Evolutionary conservation across 2,888 invertebrate species (phyloP).

Genomic region (Cyclophora punctaria): DNA sequence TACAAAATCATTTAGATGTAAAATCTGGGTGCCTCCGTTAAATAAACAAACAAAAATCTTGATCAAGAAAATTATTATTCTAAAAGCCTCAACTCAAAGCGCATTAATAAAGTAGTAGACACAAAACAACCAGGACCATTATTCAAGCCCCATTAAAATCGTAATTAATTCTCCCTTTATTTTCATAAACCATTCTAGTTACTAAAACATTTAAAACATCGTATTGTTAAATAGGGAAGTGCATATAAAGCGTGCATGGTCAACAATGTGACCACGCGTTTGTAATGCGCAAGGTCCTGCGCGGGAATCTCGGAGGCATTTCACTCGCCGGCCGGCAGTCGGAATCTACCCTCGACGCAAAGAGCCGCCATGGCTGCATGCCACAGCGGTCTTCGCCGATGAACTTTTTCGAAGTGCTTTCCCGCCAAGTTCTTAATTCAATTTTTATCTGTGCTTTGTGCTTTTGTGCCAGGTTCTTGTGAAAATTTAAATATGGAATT

Average conservation of each 20-base stretch:
- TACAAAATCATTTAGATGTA: too few species aligned
- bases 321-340: slow-evolving; percentile 55
- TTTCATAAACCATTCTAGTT: slow-evolving; percentile 7
- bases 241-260: slow-evolving; percentile 36
- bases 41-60: too few species aligned
- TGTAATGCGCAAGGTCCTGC: slow-evolving; percentile 57
- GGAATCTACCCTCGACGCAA: slow-evolving; percentile 33
- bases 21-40: too few species aligned
- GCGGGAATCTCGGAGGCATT: slow-evolving; percentile 39
- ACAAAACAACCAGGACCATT: neutral
- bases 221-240: slow-evolving; percentile 26
- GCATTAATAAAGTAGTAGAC: too few species aligned
- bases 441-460: slow-evolving; percentile 31
- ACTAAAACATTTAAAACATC: slow-evolving; percentile 21
- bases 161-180: neutral
- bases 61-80: too few species aligned
- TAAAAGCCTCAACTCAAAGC: too few species aligned
- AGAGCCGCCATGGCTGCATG: slow-evolving; percentile 35
- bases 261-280: slow-evolving; percentile 39
- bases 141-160: slow-evolving; percentile 1
- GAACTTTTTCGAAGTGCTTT: slow-evolving; percentile 65
- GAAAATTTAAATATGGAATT: slow-evolving; percentile 1
- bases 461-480: slow-evolving; percentile 30
- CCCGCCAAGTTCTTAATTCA: slow-evolving; percentile 47
- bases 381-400: slow-evolving; percentile 19